Evolutionary conservation across 2,888 invertebrate species (phyloP).

Genomic region (Norana najaformis): DNA sequence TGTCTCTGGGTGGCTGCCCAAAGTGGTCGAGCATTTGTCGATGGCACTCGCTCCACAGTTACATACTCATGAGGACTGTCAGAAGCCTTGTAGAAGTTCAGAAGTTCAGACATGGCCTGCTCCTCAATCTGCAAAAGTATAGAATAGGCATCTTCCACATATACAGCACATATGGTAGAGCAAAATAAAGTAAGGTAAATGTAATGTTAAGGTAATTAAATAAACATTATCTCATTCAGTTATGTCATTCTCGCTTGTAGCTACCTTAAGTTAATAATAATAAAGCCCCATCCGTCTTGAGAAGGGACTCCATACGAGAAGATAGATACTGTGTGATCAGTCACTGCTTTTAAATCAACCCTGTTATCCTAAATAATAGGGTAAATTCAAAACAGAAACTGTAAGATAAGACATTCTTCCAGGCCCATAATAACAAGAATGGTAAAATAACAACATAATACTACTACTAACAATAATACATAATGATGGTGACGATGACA

Average conservation of each 20-base stretch:
- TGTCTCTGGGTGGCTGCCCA: conserved; percentile 49
- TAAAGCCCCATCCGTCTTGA: too few relatives aligned
- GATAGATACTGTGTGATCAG: too few relatives aligned
- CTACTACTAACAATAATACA: neutral
- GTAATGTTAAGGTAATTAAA: neutral
- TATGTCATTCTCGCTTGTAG: neutral
- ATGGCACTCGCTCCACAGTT: conserved; percentile 70
- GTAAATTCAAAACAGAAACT: too few relatives aligned
- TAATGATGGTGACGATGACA: neutral
- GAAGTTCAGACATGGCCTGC: conserved; percentile 79
- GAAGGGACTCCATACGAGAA: too few relatives aligned
- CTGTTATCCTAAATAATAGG: too few relatives aligned
- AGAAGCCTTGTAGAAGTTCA: conserved; percentile 74
- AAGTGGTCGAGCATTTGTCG: conserved; percentile 52
- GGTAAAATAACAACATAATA: too few relatives aligned
- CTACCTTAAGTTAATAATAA: too few relatives aligned
- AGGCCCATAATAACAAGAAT: too few relatives aligned
- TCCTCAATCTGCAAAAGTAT: conserved; percentile 75
- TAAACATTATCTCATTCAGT: too few relatives aligned
- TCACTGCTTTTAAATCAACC: too few relatives aligned
- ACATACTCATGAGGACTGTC: conserved; percentile 75
- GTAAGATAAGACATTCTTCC: too few relatives aligned
- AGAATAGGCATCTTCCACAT: neutral
- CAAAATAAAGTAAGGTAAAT: neutral
- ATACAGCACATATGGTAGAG: neutral